Percentiles rank a stretch among this genome's conserved stretches.
phyloP scores from a whole-genome alignment of 2,888 invertebrate genomes.

The Sarcophaga carnaria region DNA sequence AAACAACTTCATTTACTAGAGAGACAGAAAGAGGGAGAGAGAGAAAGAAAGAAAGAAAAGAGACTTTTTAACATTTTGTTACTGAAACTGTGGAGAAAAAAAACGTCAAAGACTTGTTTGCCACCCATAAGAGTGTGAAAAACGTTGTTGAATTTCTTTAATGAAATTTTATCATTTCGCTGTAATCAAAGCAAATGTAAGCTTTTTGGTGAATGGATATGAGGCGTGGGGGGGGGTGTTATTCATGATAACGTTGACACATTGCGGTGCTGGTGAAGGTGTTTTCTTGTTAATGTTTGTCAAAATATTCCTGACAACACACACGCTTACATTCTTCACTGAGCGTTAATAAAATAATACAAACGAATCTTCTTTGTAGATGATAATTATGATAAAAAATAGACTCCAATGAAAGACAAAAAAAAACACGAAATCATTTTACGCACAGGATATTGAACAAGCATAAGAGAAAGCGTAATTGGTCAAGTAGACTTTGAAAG shows the following conservation, averaged over 20 bases:
- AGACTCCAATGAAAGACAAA: neutral
- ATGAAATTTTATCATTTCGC: slow-evolving; percentile 57
- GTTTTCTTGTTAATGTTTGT: slow-evolving; percentile 37
- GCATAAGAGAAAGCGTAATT: neutral
- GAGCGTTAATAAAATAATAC: neutral
- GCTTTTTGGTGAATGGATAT: neutral
- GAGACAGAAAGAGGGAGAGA: neutral
- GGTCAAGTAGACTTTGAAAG: neutral
- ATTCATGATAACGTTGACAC: neutral
- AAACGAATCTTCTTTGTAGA: slow-evolving; percentile 44
- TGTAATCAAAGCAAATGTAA: slow-evolving; percentile 54
- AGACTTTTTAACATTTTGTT: neutral
- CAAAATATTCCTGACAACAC: slow-evolving; percentile 1
- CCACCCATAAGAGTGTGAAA: slow-evolving; percentile 19
- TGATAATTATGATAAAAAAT: slow-evolving; percentile 40
- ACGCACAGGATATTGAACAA: neutral
- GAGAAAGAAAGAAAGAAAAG: too few relatives aligned
- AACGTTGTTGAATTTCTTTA: slow-evolving; percentile 49
- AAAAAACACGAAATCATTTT: neutral
- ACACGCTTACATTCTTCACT: neutral
- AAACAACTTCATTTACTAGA: neutral
- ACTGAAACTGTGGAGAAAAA: neutral
- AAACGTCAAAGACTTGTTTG: neutral
- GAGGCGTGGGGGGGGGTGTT: neutral
- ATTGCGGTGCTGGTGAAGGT: neutral